Conservation (phyloP, 2,888 invertebrate genomes). For the Scelioninae gen. 1 region DNA sequence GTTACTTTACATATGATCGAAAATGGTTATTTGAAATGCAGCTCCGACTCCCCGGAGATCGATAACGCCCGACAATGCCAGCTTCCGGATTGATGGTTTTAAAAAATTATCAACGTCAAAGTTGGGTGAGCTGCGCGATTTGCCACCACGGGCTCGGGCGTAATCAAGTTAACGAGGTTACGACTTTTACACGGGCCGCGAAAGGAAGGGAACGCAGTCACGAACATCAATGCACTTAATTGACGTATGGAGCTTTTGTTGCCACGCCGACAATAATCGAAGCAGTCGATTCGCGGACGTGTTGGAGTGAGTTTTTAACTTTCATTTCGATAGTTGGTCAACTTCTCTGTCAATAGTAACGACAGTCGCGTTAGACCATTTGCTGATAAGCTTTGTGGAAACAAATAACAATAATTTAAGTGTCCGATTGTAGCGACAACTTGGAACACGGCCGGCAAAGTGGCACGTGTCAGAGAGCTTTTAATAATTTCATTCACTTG, state of each 20-base stretch:
- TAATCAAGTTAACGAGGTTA: conserved; percentile 44
- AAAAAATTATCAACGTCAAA: too few species aligned
- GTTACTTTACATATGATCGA: conserved; percentile 30
- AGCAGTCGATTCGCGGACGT: conserved; percentile 31
- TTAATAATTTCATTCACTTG: conserved; percentile 22
- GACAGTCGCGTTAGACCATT: conserved; percentile 22
- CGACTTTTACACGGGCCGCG: conserved; percentile 28
- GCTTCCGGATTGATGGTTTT: too few species aligned
- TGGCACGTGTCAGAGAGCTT: conserved; percentile 11
- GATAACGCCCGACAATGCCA: background rate
- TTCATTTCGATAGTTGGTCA: conserved; percentile 31
- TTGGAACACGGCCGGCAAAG: background rate
- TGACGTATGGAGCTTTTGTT: conserved; percentile 53
- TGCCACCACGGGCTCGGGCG: too few species aligned
- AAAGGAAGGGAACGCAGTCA: conserved; percentile 44
- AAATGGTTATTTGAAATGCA: conserved; percentile 37
- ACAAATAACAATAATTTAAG: conserved; percentile 45
- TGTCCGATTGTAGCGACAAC: conserved; percentile 9
- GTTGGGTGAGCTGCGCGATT: too few species aligned
- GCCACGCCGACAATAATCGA: conserved; percentile 24
- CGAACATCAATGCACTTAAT: conserved; percentile 52
- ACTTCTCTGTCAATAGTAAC: conserved; percentile 42
- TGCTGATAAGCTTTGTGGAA: conserved; percentile 26
- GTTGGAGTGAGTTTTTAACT: conserved; percentile 29
- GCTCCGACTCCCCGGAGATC: background rate